Evolutionary conservation across 2,797 vertebrate genomes (phyloP).

Genomic region (Triplophysa bombifrons): DNA sequence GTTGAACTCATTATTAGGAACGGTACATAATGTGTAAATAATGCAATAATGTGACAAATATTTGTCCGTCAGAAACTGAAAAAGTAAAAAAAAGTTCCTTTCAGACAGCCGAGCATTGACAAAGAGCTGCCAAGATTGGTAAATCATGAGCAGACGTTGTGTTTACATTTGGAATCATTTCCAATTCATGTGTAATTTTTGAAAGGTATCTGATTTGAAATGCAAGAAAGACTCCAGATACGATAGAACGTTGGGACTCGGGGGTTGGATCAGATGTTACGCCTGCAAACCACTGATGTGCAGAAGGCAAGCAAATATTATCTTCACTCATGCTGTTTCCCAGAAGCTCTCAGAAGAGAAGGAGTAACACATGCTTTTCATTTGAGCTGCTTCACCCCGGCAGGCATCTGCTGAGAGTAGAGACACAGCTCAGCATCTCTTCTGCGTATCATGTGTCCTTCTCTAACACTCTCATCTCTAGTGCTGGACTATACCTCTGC

Average conservation of each 20-base stretch:
- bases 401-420: constrained; percentile 13
- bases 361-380: constrained; percentile 37
- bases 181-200: background rate
- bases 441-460: constrained; percentile 15
- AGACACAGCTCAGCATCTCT: constrained; percentile 29
- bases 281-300: constrained; percentile 4
- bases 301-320: constrained; percentile 36
- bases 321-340: constrained; percentile 33
- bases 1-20: too few species aligned
- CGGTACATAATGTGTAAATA: too few species aligned
- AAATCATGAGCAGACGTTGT: background rate
- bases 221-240: background rate
- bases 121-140: background rate
- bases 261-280: background rate
- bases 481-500: background rate
- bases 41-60: too few species aligned
- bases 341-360: constrained; percentile 39
- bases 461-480: background rate
- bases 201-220: background rate
- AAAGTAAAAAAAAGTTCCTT: too few species aligned
- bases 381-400: constrained; percentile 7
- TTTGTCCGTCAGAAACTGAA: too few species aligned
- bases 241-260: background rate
- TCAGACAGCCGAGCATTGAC: too few species aligned
- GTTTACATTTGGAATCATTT: background rate